Evolutionary conservation across 2,797 vertebrate genomes (phyloP).

Genomic region (Thunnus albacares): DNA sequence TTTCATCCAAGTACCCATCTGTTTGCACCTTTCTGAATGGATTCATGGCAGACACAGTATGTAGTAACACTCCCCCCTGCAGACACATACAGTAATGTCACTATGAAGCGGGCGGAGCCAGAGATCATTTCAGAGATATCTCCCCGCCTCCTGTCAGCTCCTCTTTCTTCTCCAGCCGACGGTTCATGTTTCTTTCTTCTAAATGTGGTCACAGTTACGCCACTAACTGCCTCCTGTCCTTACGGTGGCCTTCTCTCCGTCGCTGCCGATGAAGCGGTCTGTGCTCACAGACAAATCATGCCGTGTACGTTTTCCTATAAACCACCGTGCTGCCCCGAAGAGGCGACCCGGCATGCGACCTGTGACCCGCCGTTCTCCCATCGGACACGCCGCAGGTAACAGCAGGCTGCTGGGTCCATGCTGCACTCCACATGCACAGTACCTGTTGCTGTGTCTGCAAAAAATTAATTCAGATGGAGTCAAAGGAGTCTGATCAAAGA

Average conservation of each 20-base stretch:
- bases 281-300: slow-evolving; percentile 53
- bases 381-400: slow-evolving; percentile 68
- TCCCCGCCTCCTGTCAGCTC: slow-evolving; percentile 25
- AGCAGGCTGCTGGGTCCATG: too few relatives aligned
- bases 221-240: slow-evolving; percentile 8
- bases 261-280: neutral
- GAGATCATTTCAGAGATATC: neutral
- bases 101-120: slow-evolving; percentile 26
- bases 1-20: neutral
- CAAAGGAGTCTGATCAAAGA: neutral
- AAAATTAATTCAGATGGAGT: neutral
- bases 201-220: slow-evolving; percentile 57
- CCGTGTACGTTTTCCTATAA: slow-evolving; percentile 74
- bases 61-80: too few relatives aligned
- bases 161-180: slow-evolving; percentile 17
- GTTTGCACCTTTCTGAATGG: neutral
- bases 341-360: slow-evolving; percentile 4
- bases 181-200: slow-evolving; percentile 69
- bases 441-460: neutral
- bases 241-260: neutral
- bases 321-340: slow-evolving; percentile 44
- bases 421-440: neutral
- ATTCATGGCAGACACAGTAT: too few relatives aligned
- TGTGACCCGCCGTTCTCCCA: slow-evolving; percentile 19
- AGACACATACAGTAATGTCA: neutral